Percentiles rank a stretch among this genome's conserved stretches.
Conservation (phyloP, 2,797 vertebrate genomes). For the Microctenopoma steveboyesi region DNA sequence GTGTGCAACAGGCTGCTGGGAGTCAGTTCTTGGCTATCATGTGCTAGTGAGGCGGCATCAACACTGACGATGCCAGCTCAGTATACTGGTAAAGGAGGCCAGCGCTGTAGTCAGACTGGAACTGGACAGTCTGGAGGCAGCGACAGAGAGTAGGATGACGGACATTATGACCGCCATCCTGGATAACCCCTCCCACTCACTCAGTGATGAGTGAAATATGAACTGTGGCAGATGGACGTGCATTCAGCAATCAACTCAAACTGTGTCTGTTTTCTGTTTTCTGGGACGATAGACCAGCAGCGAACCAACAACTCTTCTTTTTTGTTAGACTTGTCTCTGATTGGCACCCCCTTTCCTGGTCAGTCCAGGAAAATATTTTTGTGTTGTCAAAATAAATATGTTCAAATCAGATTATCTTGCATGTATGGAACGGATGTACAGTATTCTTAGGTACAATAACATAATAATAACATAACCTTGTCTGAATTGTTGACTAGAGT, state of each 20-base stretch:
- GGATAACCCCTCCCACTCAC: constrained; percentile 46
- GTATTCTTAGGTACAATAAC: no score
- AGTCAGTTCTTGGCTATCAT: constrained; percentile 36
- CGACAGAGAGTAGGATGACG: constrained; percentile 36
- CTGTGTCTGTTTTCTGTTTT: no score
- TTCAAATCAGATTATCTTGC: no score
- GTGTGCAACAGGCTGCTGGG: constrained; percentile 18
- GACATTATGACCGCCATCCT: constrained; percentile 29
- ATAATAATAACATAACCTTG: no score
- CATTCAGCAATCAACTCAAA: constrained; percentile 46
- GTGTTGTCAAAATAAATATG: no score
- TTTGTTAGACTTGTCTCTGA: no score
- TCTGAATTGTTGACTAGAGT: no score
- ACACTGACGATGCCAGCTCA: constrained; percentile 21
- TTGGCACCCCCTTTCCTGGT: no score
- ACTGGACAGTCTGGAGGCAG: constrained; percentile 44
- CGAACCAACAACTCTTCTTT: no score
- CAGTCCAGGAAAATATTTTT: no score
- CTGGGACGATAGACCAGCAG: no score
- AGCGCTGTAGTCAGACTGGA: constrained; percentile 37
- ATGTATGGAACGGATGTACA: no score
- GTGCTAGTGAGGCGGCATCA: constrained; percentile 17
- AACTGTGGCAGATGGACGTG: constrained; percentile 62
- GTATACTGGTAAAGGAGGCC: constrained; percentile 3
- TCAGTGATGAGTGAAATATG: constrained; percentile 39